Evolutionary conservation across 2,888 invertebrate genomes (phyloP), one percentile per base, ranked within the genome.

Genomic region (Drosophila cognata): DNA sequence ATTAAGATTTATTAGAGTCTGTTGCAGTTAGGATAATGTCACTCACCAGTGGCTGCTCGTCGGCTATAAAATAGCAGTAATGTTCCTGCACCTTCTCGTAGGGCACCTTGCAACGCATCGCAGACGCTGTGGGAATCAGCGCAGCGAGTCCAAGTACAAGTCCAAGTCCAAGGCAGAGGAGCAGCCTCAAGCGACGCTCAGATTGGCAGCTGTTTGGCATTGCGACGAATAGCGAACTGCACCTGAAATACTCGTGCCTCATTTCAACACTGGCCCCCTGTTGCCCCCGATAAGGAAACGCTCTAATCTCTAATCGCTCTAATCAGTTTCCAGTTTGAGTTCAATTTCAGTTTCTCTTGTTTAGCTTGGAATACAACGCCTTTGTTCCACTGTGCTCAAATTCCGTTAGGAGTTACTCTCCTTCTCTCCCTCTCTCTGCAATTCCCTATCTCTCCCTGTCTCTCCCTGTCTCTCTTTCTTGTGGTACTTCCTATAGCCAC

Each of bases 71-170:
- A 62, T 89, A 86, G 63, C 86, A 86, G 11, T 89, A 90, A 21
- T 87, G 43, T 6, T 77, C 69, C 52, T 77, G 56, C 52, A 86
- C 85, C 82, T 77, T 77, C 33, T 79, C 84, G 46, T 89, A 86
- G 11, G 86, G 86, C 62, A 79, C 61, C 68, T 64, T 74, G 75
- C 86, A 86, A 7, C 85, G 85, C 63, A 76, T 55, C 0, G 71
- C 71, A 6, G 7, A 7, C 4, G 28, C 55, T 16, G 65, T 8
- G 1, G 59, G 55, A 28, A 62, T 10, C 18, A 57, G 18, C 43
- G 50, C 25, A 8, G 33, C 10, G 29, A 71, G 6, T 10, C 59
- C 28, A 31, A 74, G 16, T 10, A 43, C 38, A 3, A 74, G 16
- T 10, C 48, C 38, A 2, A 72, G n/a, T 18, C n/a, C 25, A 52